A percentile compares a stretch with the other conserved stretches of the same genome.
Evolutionary conservation across 1,140 invertebrate species (phyloP).

Genomic region (Tetramorium simillimum): DNA sequence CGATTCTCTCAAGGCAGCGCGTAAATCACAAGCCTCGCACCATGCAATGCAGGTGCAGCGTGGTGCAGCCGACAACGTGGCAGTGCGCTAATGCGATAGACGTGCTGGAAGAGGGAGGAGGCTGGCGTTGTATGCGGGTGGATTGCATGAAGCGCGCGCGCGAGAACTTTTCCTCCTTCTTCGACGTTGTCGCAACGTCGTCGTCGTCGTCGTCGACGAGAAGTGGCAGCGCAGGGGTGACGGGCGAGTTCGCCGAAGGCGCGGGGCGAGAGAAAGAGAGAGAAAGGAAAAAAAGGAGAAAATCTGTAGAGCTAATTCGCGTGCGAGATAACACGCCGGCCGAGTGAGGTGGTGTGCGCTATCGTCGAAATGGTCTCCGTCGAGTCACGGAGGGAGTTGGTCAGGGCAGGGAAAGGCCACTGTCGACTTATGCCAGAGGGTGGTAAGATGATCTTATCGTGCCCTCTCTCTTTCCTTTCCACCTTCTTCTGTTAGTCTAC

Average conservation of each 20-base stretch:
- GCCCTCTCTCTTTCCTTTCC: slow-evolving; percentile 53
- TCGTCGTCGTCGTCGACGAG: slow-evolving; percentile 72
- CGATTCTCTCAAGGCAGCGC: slow-evolving; percentile 44
- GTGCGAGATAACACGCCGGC: slow-evolving; percentile 83
- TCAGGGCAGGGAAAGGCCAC: slow-evolving; percentile 82
- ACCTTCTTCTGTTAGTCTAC: slow-evolving; percentile 61
- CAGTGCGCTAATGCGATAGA: slow-evolving; percentile 73
- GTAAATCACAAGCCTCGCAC: slow-evolving; percentile 53
- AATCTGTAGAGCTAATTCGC: slow-evolving; percentile 84
- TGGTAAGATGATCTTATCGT: slow-evolving; percentile 82
- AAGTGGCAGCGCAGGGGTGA: slow-evolving; percentile 65
- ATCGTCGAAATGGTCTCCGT: slow-evolving; percentile 82
- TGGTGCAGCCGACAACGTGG: slow-evolving; percentile 70
- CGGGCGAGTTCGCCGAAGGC: slow-evolving; percentile 20
- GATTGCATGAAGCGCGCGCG: slow-evolving; percentile 66
- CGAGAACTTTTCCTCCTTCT: slow-evolving; percentile 70
- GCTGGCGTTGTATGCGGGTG: slow-evolving; percentile 46
- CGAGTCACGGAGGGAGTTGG: slow-evolving; percentile 81
- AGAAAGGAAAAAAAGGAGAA: slow-evolving; percentile 72
- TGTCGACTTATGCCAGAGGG: slow-evolving; percentile 78
- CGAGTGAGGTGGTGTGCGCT: slow-evolving; percentile 72
- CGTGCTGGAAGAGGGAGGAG: slow-evolving; percentile 58
- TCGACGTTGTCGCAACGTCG: slow-evolving; percentile 70
- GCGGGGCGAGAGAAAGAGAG: slow-evolving; percentile 12
- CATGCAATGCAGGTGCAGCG: slow-evolving; percentile 69